A percentile compares a stretch with the other conserved stretches of the same genome.
Evolutionary conservation across 2,888 invertebrate genomes (phyloP).

Genomic region (Seira musarum): DNA sequence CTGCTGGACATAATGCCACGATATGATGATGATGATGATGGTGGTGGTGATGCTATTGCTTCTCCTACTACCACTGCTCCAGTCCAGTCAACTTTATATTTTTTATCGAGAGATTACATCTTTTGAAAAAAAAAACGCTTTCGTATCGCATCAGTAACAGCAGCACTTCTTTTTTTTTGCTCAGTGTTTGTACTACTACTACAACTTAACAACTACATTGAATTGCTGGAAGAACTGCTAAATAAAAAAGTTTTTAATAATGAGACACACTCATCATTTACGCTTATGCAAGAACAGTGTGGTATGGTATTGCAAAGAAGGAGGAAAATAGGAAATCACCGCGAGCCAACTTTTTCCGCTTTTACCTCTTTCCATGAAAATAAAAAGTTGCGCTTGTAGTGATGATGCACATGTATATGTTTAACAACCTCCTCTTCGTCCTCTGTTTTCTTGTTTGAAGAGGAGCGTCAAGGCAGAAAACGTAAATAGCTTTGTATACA

Average conservation of each 20-base stretch:
- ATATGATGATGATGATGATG: too few relatives aligned
- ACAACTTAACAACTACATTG: too few relatives aligned
- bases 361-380: conserved; percentile 48
- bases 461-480: background rate
- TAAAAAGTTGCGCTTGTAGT: too few relatives aligned
- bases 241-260: background rate
- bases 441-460: background rate
- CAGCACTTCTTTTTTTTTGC: conserved; percentile 9
- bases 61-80: too few relatives aligned
- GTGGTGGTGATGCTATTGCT: conserved; percentile 11
- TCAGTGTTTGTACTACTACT: conserved; percentile 4
- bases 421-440: too few relatives aligned
- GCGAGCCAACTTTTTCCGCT: conserved; percentile 41
- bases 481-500: background rate
- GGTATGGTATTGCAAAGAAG: background rate
- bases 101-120: conserved; percentile 56
- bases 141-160: conserved; percentile 43
- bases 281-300: background rate
- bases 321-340: conserved; percentile 38
- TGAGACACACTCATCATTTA: background rate
- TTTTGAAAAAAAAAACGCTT: conserved; percentile 54
- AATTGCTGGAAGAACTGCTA: conserved; percentile 23
- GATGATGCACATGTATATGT: background rate
- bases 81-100: conserved; percentile 20
- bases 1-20: conserved; percentile 35